These are phyloP conservation scores for Oceanodroma tethys DNA, from an alignment of 2,113 vertebrate species.

Conservation along the genomic window DNA sequence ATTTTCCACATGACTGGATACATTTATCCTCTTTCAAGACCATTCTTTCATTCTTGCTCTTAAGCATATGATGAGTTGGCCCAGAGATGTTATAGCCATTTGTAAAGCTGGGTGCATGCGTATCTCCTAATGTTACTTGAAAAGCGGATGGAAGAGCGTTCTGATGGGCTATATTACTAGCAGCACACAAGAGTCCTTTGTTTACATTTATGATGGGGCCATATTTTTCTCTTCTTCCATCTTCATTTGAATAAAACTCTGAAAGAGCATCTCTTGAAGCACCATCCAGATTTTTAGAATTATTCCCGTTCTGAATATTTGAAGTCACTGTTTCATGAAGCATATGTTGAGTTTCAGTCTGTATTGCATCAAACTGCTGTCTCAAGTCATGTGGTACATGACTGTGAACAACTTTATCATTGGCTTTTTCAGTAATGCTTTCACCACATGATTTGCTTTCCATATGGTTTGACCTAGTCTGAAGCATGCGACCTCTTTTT, in stretches of 20 bases:
- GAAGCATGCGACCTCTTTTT: background rate
- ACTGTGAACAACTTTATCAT: constrained; percentile 4
- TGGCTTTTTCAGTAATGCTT: background rate
- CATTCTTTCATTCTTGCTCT: background rate
- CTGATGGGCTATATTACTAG: background rate
- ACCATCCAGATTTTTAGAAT: background rate
- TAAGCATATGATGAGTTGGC: background rate
- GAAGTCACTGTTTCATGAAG: background rate
- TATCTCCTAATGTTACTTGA: background rate
- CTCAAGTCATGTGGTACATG: constrained; percentile 18
- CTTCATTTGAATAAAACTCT: background rate
- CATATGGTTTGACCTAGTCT: background rate
- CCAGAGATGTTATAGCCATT: background rate
- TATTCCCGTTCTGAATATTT: background rate
- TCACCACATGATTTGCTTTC: constrained; percentile 15
- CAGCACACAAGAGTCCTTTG: background rate
- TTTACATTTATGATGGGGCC: background rate
- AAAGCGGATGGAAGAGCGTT: background rate
- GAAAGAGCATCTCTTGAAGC: background rate
- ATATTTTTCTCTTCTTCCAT: background rate
- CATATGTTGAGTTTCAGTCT: background rate
- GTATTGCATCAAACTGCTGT: constrained; percentile 17
- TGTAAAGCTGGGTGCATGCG: background rate
- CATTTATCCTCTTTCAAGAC: background rate
- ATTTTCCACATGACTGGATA: background rate